These are phyloP conservation scores for Cataglyphis rosenhaueri DNA, from an alignment of 2,888 invertebrate genomes.

Conservation along the genomic window DNA sequence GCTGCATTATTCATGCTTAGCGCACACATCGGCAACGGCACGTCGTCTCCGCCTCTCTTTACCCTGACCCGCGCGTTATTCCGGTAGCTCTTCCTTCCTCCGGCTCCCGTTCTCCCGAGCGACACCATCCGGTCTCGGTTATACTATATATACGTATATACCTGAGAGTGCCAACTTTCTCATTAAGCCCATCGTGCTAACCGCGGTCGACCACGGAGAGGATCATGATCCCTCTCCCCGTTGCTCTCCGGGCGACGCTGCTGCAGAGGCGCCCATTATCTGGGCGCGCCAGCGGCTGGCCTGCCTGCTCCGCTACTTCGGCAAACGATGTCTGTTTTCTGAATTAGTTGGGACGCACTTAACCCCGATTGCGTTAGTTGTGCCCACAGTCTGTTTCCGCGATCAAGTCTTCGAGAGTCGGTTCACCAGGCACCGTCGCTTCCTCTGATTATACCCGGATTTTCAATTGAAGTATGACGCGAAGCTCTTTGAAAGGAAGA, in stretches of 20 bases:
- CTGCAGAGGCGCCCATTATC: constrained; percentile 40
- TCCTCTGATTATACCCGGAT: constrained; percentile 27
- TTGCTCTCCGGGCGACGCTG: not conserved
- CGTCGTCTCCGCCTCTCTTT: constrained; percentile 17
- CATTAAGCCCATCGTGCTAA: constrained; percentile 57
- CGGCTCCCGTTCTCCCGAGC: constrained; percentile 20
- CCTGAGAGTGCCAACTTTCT: constrained; percentile 68
- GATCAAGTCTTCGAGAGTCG: constrained; percentile 20
- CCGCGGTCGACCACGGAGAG: constrained; percentile 22
- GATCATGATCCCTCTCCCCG: constrained; percentile 9
- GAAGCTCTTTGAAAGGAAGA: not conserved
- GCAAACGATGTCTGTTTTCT: constrained; percentile 45
- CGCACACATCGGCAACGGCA: constrained; percentile 65
- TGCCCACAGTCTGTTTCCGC: constrained; percentile 4
- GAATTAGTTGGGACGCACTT: constrained; percentile 51
- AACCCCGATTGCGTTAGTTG: constrained; percentile 49
- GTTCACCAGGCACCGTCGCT: constrained; percentile 23
- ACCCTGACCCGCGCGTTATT: constrained; percentile 27
- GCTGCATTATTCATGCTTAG: constrained; percentile 78
- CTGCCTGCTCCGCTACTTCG: constrained; percentile 2
- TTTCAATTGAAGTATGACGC: constrained; percentile 31
- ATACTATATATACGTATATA: constrained; percentile 26
- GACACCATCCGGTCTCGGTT: constrained; percentile 41
- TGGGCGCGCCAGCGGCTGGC: constrained; percentile 6
- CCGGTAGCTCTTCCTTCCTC: constrained; percentile 40